Evolutionary conservation across 2,797 vertebrate genomes (phyloP).

Genomic region (Gallirallus australis): DNA sequence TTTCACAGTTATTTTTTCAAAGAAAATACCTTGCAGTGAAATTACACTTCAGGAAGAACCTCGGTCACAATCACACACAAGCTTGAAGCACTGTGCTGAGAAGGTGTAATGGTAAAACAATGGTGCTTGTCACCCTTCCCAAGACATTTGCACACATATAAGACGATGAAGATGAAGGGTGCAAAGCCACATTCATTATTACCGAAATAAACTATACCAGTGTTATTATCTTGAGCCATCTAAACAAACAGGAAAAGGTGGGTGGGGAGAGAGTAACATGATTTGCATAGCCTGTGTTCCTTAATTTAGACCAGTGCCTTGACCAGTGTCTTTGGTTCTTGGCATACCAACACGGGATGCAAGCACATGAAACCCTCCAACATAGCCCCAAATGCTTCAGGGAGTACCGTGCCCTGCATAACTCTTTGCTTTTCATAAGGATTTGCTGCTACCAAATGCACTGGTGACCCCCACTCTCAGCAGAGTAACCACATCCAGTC

Average conservation of each 20-base stretch:
- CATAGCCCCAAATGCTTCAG: not conserved
- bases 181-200: slow-evolving; percentile 4
- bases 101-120: not conserved
- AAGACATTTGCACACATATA: not conserved
- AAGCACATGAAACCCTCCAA: not conserved
- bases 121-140: not conserved
- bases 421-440: not conserved
- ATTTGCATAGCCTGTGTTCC: not conserved
- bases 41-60: not conserved
- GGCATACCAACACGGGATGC: not conserved
- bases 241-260: slow-evolving; percentile 41
- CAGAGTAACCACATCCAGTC: not conserved
- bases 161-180: not conserved
- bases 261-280: not conserved
- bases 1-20: slow-evolving; percentile 28
- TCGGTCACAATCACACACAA: not conserved
- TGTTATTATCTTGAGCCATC: slow-evolving; percentile 12
- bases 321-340: not conserved
- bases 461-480: not conserved
- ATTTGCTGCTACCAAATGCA: not conserved
- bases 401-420: not conserved
- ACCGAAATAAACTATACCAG: not conserved
- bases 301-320: slow-evolving; percentile 2
- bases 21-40: not conserved
- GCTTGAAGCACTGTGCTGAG: not conserved